Base-by-base conservation (phyloP, 2,888 invertebrate species). In the Mythimna ferrago region DNA sequence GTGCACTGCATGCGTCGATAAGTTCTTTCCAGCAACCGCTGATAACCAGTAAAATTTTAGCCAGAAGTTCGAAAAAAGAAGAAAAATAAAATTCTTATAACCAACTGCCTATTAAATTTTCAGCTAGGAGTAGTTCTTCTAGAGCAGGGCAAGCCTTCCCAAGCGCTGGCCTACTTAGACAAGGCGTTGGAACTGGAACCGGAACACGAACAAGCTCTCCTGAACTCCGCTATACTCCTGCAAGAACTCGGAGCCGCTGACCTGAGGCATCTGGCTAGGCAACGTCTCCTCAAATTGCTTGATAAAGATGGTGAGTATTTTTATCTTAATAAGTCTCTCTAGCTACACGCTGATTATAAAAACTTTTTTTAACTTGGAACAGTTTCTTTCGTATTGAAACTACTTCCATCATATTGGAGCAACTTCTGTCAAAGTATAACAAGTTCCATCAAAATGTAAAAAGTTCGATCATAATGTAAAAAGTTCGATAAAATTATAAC, bases 151-250 rank as follows among this genome's bases (percentile, higher is more conserved):
- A 98, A 99, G 92, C 98, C 98, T 0, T 98, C 98, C 0, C 98
- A 99, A 94, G 99, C 99, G 0, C 96, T 99, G 71, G 98, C 98
- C 0, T 99, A 99, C 93, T 97, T 99, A 88, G 99, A 99, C 93
- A 98, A 99, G 93, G 99, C 99, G 0, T 95, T 99, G 66, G 98
- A 98, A 91, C 97, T 98, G 88, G 98, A 99, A 93, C 99, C 99
- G 0, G 99, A 99, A 85, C 99, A 99, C 91, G 98, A 99, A 91
- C 99, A 99, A 93, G 99, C 99, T 1, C 95, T 99, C 76, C 97
- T 99, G 66, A 99, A 99, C 95, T 99, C 99, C 0, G 99, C 99
- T 48, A 99, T 99, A 89, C 96, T 99, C 66, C 97, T 99, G 83
- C 99, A 99, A 95, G 99, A 99, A 93, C 96, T 98, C 71, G 99